Evolutionary conservation across 2,888 invertebrate genomes (phyloP).

Genomic region (Euzophera pinguis): DNA sequence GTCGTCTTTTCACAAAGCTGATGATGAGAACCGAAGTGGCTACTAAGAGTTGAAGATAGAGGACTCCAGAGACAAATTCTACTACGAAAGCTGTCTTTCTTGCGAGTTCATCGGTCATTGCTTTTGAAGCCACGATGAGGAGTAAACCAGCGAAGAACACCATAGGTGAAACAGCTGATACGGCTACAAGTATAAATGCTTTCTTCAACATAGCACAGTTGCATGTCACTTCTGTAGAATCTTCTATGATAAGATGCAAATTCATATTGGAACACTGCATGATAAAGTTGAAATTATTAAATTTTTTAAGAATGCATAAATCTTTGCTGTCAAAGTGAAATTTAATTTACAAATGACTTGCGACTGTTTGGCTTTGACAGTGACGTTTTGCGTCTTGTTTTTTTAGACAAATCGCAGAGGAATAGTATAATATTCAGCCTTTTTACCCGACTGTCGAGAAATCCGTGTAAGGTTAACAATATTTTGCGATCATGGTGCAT

Average conservation of each 20-base stretch:
- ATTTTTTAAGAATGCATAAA: not conserved
- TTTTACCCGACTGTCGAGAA: not conserved
- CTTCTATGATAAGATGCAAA: constrained; percentile 44
- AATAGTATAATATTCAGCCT: not conserved
- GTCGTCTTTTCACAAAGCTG: constrained; percentile 39
- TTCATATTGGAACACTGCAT: constrained; percentile 3
- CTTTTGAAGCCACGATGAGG: constrained; percentile 31
- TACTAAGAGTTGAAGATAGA: constrained; percentile 53
- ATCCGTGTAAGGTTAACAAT: no score
- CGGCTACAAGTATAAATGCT: constrained; percentile 42
- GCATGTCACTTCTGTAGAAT: constrained; percentile 44
- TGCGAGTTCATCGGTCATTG: constrained; percentile 28
- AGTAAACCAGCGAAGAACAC: constrained; percentile 46
- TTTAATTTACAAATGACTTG: not conserved
- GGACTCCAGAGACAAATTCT: constrained; percentile 46
- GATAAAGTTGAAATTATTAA: not conserved
- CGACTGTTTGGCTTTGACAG: not conserved
- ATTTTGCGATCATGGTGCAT: no score
- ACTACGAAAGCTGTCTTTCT: constrained; percentile 34
- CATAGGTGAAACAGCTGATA: constrained; percentile 58
- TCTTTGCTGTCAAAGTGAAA: not conserved
- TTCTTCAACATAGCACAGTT: constrained; percentile 44
- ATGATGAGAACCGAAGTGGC: constrained; percentile 46
- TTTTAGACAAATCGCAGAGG: not conserved
- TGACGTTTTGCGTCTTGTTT: not conserved